Conservation (phyloP, 2,113 vertebrate species). For the Emydura subglobosa region DNA sequence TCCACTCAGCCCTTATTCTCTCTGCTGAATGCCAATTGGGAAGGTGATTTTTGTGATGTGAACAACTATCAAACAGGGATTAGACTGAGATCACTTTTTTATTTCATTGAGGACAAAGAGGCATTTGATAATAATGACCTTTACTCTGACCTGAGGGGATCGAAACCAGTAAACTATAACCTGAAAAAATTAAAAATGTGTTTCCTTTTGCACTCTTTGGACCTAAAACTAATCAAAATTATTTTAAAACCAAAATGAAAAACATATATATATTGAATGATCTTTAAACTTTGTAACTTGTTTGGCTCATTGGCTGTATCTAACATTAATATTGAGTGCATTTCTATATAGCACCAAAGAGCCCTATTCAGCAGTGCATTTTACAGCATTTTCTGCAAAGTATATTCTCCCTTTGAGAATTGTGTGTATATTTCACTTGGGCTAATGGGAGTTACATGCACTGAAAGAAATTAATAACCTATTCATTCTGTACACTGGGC, state of each 20-base stretch:
- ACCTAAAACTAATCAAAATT: not conserved
- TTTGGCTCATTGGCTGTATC: not conserved
- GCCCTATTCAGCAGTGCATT: not conserved
- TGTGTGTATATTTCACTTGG: not conserved
- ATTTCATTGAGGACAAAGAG: conserved; percentile 60
- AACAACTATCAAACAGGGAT: not conserved
- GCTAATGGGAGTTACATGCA: not conserved
- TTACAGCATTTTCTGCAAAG: not conserved
- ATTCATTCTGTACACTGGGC: not conserved
- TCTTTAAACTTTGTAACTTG: not conserved
- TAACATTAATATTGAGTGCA: not conserved
- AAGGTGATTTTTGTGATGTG: not conserved
- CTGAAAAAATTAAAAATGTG: not conserved
- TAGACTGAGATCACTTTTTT: conserved; percentile 8
- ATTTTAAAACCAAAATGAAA: not conserved
- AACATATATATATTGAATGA: not conserved
- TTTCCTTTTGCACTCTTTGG: not conserved
- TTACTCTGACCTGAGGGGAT: conserved; percentile 21
- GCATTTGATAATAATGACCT: conserved; percentile 15
- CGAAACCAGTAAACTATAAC: not conserved
- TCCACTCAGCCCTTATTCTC: not conserved
- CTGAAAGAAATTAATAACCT: not conserved
- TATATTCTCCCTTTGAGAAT: not conserved
- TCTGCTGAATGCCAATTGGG: not conserved
- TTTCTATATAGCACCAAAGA: not conserved